Percentiles rank a stretch among this genome's conserved stretches.
phyloP scores from a whole-genome alignment of 2,888 invertebrate species.

The Operophtera brumata region DNA sequence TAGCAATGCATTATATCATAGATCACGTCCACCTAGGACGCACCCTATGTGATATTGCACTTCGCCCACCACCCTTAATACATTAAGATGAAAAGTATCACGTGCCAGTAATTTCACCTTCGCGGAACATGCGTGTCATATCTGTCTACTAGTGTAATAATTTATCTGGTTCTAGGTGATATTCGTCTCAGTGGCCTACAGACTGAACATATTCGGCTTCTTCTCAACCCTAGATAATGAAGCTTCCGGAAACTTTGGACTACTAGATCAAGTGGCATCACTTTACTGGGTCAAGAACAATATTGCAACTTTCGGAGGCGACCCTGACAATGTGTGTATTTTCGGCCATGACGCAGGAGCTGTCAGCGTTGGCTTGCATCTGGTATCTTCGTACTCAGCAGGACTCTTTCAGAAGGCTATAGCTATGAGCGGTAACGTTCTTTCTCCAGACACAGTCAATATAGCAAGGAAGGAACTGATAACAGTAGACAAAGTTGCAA shows the following conservation, averaged over 20 bases:
- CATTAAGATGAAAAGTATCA: too few relatives aligned
- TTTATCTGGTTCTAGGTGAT: constrained; percentile 78
- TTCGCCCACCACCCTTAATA: too few relatives aligned
- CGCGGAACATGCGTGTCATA: too few relatives aligned
- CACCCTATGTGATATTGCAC: too few relatives aligned
- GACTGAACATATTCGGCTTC: constrained; percentile 91
- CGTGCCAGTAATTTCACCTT: too few relatives aligned
- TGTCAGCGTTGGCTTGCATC: constrained; percentile 88
- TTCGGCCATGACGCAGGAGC: constrained; percentile 91
- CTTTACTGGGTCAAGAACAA: constrained; percentile 89
- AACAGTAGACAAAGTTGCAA: constrained; percentile 83
- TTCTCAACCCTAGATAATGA: constrained; percentile 89
- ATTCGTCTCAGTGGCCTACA: constrained; percentile 89
- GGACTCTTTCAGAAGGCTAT: constrained; percentile 88
- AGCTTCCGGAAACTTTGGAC: constrained; percentile 89
- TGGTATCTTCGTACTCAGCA: constrained; percentile 84
- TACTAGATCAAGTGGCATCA: constrained; percentile 90
- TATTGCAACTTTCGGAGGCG: constrained; percentile 87
- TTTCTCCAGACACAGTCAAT: constrained; percentile 82
- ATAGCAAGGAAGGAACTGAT: constrained; percentile 82
- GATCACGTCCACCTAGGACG: too few relatives aligned
- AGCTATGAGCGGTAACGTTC: constrained; percentile 89
- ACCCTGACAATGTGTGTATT: constrained; percentile 86
- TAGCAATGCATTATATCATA: too few relatives aligned
- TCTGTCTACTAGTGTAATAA: too few relatives aligned